phyloP scores from a whole-genome alignment of 2,888 invertebrate species.

The Scaptomyza flava region DNA sequence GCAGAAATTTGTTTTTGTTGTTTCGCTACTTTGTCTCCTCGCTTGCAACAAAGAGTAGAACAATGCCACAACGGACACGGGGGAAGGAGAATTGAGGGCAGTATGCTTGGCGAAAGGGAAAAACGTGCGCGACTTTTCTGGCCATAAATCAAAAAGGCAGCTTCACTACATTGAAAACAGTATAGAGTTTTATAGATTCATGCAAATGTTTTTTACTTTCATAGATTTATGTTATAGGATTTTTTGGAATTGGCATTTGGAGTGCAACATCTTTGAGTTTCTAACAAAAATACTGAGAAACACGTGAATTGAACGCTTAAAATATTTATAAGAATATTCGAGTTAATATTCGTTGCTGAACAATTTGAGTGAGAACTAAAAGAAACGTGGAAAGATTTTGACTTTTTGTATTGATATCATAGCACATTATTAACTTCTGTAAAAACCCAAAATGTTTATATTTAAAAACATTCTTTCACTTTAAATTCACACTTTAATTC shows the following conservation, averaged over 20 bases:
- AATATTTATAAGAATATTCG: too few relatives aligned
- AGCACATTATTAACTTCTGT: too few relatives aligned
- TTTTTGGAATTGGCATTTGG: conserved; percentile 34
- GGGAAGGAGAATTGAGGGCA: background rate
- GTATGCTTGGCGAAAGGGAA: background rate
- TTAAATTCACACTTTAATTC: background rate
- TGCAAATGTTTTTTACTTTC: conserved; percentile 34
- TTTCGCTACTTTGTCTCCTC: conserved; percentile 57
- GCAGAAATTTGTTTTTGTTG: conserved; percentile 61
- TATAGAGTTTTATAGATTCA: conserved; percentile 29
- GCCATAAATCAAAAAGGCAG: conserved; percentile 69
- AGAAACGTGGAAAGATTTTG: too few relatives aligned
- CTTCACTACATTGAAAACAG: conserved; percentile 14
- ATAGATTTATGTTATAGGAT: conserved; percentile 33
- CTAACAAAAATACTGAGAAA: conserved; percentile 9
- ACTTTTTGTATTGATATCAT: too few relatives aligned
- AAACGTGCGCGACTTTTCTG: conserved; percentile 68
- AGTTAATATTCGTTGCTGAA: too few relatives aligned
- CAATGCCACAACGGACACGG: conserved; percentile 42
- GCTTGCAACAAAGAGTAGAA: conserved; percentile 51
- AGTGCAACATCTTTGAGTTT: conserved; percentile 19
- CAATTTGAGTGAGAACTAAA: too few relatives aligned
- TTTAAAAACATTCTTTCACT: background rate
- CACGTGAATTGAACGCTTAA: conserved; percentile 4
- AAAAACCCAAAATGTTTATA: too few relatives aligned